Conservation (phyloP, 2,888 invertebrate species). For the Ornithoptera priamus region DNA sequence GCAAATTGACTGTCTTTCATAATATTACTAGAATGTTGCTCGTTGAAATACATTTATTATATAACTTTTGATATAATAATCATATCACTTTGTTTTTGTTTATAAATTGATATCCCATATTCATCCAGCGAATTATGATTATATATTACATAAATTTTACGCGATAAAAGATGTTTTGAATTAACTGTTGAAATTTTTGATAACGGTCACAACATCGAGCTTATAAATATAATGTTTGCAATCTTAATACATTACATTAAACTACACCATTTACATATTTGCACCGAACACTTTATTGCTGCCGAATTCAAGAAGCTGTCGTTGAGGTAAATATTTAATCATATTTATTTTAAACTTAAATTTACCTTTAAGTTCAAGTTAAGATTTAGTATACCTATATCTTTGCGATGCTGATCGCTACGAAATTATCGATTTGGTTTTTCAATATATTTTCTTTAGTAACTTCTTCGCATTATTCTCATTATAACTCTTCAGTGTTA, state of each 20-base stretch:
- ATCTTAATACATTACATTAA: not conserved
- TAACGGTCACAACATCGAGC: not conserved
- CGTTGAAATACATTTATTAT: not conserved
- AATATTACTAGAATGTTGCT: not conserved
- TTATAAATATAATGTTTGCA: slow-evolving; percentile 4
- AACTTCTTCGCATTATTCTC: no score
- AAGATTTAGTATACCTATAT: no score
- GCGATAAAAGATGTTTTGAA: slow-evolving; percentile 6
- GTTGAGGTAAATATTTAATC: not conserved
- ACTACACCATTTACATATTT: not conserved
- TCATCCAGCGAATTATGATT: not conserved
- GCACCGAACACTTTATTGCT: not conserved
- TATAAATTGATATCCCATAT: not conserved
- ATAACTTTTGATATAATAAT: not conserved
- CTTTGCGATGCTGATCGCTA: not conserved
- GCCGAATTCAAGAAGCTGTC: not conserved
- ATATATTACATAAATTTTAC: not conserved
- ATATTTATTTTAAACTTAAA: not conserved
- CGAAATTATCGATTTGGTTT: not conserved
- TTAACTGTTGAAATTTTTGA: slow-evolving; percentile 1
- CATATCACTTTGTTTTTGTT: not conserved
- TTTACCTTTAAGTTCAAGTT: not conserved
- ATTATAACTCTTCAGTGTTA: no score
- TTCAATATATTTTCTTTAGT: not conserved
- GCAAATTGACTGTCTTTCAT: not conserved